phyloP scores from a whole-genome alignment of 1,140 invertebrate genomes.

The Cotesia glomerata region DNA sequence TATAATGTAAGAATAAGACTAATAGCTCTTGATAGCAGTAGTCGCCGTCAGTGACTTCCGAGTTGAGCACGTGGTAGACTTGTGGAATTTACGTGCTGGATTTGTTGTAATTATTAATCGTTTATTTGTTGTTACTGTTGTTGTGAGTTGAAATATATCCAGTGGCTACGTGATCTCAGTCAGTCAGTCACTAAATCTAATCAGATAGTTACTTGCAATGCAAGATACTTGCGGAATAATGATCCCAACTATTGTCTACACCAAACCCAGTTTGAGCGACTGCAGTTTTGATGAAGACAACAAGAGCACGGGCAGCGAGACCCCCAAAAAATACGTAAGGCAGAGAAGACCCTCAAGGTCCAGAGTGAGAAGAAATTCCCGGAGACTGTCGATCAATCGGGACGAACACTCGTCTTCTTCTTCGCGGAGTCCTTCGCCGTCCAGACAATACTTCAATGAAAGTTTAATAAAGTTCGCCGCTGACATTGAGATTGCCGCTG shows the following conservation, averaged over 20 bases:
- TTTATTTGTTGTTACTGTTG: background rate
- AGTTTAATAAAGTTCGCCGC: background rate
- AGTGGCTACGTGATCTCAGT: background rate
- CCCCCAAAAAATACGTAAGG: slow-evolving; percentile 3
- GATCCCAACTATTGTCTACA: slow-evolving; percentile 53
- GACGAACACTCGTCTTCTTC: slow-evolving; percentile 49
- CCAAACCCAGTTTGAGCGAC: slow-evolving; percentile 47
- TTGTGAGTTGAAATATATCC: background rate
- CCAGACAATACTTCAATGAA: slow-evolving; percentile 17
- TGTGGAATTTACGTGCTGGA: background rate
- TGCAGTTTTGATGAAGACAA: slow-evolving; percentile 27
- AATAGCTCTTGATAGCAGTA: background rate
- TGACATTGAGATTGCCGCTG: background rate
- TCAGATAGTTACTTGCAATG: slow-evolving; percentile 34
- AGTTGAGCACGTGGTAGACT: slow-evolving; percentile 4
- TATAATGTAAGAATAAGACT: background rate
- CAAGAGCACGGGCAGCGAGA: slow-evolving; percentile 36
- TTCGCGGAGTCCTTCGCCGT: slow-evolving; percentile 51
- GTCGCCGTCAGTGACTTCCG: background rate
- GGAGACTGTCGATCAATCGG: slow-evolving; percentile 40
- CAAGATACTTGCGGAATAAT: slow-evolving; percentile 46
- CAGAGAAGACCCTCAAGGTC: slow-evolving; percentile 47
- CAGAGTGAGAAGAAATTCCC: slow-evolving; percentile 44
- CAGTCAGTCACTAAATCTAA: background rate
- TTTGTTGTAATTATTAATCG: background rate